phyloP scores from a whole-genome alignment of 1,140 invertebrate genomes.

The Aphis craccivora region DNA sequence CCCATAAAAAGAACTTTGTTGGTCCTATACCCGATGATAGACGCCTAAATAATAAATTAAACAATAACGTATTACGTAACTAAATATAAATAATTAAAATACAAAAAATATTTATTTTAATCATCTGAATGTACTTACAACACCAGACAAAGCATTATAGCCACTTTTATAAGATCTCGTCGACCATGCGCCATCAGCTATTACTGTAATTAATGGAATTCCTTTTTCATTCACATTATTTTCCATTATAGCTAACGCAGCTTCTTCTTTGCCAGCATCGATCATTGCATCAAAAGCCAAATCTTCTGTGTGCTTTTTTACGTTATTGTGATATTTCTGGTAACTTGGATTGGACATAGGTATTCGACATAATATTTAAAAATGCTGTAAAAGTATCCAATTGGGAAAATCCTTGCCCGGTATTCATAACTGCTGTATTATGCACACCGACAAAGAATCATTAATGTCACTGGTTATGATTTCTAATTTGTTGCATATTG shows the following conservation, averaged over 20 bases:
- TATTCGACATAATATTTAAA: background rate
- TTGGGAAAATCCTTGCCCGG: background rate
- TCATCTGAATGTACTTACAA: too few species aligned
- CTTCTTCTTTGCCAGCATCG: background rate
- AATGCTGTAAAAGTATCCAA: background rate
- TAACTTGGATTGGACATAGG: slow-evolving; percentile 3
- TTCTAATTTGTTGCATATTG: background rate
- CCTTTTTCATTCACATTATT: background rate
- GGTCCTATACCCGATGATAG: too few species aligned
- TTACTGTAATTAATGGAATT: background rate
- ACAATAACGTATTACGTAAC: too few species aligned
- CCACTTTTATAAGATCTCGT: too few species aligned
- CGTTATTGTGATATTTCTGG: background rate
- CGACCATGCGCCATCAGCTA: background rate
- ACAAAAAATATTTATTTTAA: too few species aligned
- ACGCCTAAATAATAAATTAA: too few species aligned
- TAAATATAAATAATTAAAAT: too few species aligned
- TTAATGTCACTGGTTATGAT: background rate
- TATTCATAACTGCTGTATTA: background rate
- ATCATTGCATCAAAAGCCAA: background rate
- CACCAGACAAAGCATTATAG: too few species aligned
- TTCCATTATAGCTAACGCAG: background rate
- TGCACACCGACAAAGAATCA: background rate
- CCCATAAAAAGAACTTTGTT: too few species aligned
- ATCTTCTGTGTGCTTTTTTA: background rate